phyloP scores from a whole-genome alignment of 2,113 vertebrate species.

The Pluvialis apricaria region DNA sequence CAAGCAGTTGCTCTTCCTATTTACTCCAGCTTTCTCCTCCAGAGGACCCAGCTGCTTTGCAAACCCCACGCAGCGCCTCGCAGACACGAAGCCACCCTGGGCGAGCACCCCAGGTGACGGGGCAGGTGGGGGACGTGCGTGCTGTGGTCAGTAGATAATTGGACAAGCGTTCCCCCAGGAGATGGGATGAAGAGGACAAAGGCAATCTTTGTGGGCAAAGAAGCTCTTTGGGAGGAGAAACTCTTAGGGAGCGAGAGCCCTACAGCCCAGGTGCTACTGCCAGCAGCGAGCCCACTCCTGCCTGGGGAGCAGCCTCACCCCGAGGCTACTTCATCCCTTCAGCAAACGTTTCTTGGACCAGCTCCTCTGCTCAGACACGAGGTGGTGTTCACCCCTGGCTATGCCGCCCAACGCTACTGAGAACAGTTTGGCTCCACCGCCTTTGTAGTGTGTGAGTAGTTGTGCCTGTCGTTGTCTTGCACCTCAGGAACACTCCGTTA shows the following conservation, averaged over 20 bases:
- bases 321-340: not conserved
- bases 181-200: not conserved
- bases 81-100: no score
- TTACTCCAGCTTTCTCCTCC: not conserved
- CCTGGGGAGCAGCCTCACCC: not conserved
- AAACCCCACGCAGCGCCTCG: fast-evolving
- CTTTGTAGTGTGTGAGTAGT: not conserved
- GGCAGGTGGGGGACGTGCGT: no score
- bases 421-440: not conserved
- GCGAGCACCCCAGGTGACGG: fast-evolving
- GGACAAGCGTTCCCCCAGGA: no score
- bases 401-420: fast-evolving
- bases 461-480: not conserved
- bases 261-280: not conserved
- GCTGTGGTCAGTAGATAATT: not conserved
- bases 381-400: not conserved
- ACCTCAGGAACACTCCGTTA: not conserved
- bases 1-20: not conserved
- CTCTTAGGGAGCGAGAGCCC: not conserved
- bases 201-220: not conserved
- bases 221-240: not conserved
- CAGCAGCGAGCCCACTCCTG: not conserved
- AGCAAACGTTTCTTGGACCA: not conserved
- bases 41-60: not conserved
- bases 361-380: not conserved